A percentile compares a stretch with the other conserved stretches of the same genome.
Evolutionary conservation across 2,113 vertebrate species (phyloP).

Genomic region (Mormoops blainvillei): DNA sequence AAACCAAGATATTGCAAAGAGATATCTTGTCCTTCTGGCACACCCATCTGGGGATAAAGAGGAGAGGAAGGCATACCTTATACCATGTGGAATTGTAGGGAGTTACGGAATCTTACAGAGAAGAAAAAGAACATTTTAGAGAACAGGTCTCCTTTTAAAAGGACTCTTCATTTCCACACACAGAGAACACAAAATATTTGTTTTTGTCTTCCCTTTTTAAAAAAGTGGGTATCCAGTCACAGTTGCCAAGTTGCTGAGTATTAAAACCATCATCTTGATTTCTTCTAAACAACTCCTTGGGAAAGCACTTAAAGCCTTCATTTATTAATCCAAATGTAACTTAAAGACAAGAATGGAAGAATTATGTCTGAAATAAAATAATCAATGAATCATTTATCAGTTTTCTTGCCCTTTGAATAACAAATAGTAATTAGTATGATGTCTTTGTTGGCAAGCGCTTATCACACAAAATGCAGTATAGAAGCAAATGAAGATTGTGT

Average conservation of each 20-base stretch:
- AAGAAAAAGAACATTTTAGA: not conserved
- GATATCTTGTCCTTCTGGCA: not conserved
- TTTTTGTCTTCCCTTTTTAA: not conserved
- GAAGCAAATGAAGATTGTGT: conserved; percentile 62
- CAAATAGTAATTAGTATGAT: conserved; percentile 78
- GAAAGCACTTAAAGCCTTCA: conserved; percentile 61
- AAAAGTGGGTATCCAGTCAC: not conserved
- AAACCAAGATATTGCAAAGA: not conserved
- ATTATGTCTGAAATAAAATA: conserved; percentile 74
- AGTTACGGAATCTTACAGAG: not conserved
- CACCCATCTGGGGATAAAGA: not conserved
- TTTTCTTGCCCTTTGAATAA: conserved; percentile 72
- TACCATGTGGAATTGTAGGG: not conserved
- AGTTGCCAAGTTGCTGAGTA: conserved; percentile 45
- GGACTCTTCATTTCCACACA: not conserved
- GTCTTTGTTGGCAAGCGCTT: conserved; percentile 77
- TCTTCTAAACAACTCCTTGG: conserved; percentile 54
- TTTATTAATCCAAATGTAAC: conserved; percentile 67
- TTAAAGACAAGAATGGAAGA: conserved; percentile 70
- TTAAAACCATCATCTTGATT: conserved; percentile 51
- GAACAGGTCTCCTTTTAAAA: not conserved
- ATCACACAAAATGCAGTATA: conserved; percentile 69
- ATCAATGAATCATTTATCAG: conserved; percentile 78
- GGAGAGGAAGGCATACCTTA: not conserved
- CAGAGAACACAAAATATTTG: not conserved